Conservation (phyloP, 2,113 vertebrate species). For the Trochalopteron elliotii region DNA sequence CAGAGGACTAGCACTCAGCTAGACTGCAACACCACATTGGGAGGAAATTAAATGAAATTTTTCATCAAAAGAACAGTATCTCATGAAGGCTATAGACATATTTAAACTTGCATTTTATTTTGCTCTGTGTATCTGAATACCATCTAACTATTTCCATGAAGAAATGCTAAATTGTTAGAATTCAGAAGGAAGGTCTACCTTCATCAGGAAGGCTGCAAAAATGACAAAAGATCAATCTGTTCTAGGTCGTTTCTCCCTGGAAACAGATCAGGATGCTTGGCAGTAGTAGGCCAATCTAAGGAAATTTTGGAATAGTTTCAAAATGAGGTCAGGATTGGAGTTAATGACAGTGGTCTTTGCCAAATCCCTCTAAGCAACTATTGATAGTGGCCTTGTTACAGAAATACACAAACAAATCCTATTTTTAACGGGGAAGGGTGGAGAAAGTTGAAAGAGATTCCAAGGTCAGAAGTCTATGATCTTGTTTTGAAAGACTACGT, state of each 20-base stretch:
- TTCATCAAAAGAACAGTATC: neutral
- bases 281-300: neutral
- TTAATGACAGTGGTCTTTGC: conserved; percentile 6
- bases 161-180: neutral
- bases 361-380: conserved; percentile 37
- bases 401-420: conserved; percentile 16
- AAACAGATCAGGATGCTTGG: neutral
- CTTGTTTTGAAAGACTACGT: neutral
- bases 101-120: neutral
- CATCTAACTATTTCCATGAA: neutral
- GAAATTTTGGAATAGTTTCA: conserved; percentile 21
- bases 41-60: neutral
- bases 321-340: conserved; percentile 44
- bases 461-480: neutral
- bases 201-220: neutral
- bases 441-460: conserved; percentile 31
- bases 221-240: neutral
- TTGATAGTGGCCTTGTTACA: conserved; percentile 6
- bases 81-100: neutral
- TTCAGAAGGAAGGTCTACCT: neutral
- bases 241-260: neutral
- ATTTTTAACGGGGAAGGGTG: conserved; percentile 11
- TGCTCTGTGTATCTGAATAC: neutral
- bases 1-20: neutral
- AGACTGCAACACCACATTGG: neutral